Base-by-base conservation (phyloP, 2,888 invertebrate genomes). In the Ligdia adustata region DNA sequence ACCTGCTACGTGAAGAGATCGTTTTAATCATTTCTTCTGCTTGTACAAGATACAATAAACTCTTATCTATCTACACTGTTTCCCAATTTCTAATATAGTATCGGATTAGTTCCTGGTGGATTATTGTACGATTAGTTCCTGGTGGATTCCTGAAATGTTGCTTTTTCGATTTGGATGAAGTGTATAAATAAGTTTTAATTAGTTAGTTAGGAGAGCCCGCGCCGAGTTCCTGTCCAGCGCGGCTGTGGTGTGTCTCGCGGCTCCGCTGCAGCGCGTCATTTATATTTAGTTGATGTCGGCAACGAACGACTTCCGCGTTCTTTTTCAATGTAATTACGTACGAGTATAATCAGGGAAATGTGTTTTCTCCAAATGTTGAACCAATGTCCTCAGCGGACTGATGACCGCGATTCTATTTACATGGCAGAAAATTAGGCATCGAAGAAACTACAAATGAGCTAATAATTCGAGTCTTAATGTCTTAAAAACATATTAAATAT, bases 151-250 rank as follows among this genome's bases (percentile, higher is more conserved):
- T 28, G 9, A 20, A 15, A 22, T 9, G 15, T 29, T 43, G 5
- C 12, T n/a, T n/a, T n/a, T n/a, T 2, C 28, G 9, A 18, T 9
- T 7, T 29, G 24, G 29, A 29, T 24, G 13, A 35, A n/a, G 13
- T 7, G 22, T 2, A 41, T 46, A 46, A 46, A 46, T 46, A 27
- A 41, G 27, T 41, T 48, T 48, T 37, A 48, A 48, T 41, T 20
- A 11, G 14, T 4, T 16, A 9, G 29, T 41, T 48, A 37, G 27
- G 47, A 48, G 42, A 48, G 41, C 27, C 37, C 29, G 29, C 37
- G 32, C 37, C 32, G 47, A 27, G 47, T 48, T 37, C 27, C n/a
- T n/a, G n/a, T n/a, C n/a, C n/a, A n/a, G n/a, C n/a, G 37, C 20
- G 47, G 42, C 31, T 29, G 40, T 16, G 24, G 34, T 15, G n/a